Evolutionary conservation across 2,888 invertebrate genomes (phyloP).

Genomic region (Nemotelus nigrinus): DNA sequence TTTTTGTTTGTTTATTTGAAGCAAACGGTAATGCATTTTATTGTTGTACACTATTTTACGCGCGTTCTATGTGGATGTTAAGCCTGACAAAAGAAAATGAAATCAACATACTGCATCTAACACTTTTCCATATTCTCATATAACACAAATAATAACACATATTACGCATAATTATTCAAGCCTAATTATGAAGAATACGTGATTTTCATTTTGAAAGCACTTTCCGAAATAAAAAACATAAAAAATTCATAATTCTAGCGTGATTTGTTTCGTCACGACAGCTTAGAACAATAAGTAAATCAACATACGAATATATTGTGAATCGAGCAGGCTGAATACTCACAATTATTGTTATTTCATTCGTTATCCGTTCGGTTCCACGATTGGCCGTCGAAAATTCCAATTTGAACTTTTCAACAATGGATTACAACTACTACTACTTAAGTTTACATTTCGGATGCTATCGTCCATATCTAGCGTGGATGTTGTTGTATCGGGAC

Average conservation of each 20-base stretch:
- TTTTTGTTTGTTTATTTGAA: not conserved
- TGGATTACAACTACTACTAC: constrained; percentile 39
- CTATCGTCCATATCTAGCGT: constrained; percentile 45
- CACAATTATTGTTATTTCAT: too few relatives aligned
- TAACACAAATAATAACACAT: too few relatives aligned
- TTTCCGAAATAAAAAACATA: too few relatives aligned
- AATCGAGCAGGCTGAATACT: too few relatives aligned
- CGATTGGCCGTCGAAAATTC: constrained; percentile 60
- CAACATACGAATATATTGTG: too few relatives aligned
- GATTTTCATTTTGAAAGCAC: too few relatives aligned
- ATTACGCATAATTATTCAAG: too few relatives aligned
- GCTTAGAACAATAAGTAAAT: too few relatives aligned
- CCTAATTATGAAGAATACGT: too few relatives aligned
- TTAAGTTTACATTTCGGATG: constrained; percentile 33
- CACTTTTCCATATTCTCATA: too few relatives aligned
- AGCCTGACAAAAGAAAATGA: constrained; percentile 26
- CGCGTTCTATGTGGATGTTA: constrained; percentile 19
- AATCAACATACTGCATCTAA: not conserved
- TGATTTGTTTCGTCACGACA: too few relatives aligned
- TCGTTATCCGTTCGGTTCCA: constrained; percentile 63
- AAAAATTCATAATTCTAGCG: too few relatives aligned
- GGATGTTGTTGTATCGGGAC: constrained; percentile 41
- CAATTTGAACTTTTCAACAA: constrained; percentile 39
- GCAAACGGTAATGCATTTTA: constrained; percentile 3
- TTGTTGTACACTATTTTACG: constrained; percentile 37